Conservation (phyloP, 2,888 invertebrate species). For the Lepidocyrtinus sp. region DNA sequence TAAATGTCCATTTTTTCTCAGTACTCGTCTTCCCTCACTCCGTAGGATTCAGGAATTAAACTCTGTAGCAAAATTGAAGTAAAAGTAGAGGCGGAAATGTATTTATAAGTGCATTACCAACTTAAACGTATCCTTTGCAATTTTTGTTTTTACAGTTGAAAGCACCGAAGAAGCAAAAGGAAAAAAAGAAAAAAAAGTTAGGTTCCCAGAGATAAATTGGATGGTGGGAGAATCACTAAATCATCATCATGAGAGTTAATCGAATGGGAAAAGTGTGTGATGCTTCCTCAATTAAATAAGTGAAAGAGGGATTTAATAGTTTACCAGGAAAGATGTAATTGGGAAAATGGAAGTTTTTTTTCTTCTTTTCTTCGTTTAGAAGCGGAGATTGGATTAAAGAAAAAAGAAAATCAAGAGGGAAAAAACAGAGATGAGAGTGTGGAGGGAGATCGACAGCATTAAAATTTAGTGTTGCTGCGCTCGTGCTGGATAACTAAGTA, state of each 20-base stretch:
- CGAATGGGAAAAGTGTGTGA: conserved; percentile 53
- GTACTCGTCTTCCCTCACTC: too few relatives aligned
- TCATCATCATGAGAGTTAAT: conserved; percentile 43
- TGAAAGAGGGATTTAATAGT: conserved; percentile 60
- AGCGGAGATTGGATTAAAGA: conserved; percentile 52
- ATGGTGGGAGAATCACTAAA: conserved; percentile 1
- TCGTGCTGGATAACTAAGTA: not conserved
- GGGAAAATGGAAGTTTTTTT: conserved; percentile 54
- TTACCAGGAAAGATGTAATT: conserved; percentile 48
- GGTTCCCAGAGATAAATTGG: conserved; percentile 7
- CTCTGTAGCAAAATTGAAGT: too few relatives aligned
- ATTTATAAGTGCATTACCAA: too few relatives aligned
- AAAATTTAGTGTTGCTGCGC: not conserved
- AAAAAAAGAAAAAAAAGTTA: conserved; percentile 7
- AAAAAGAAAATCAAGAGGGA: conserved; percentile 34
- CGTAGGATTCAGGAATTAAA: too few relatives aligned
- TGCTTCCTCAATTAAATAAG: conserved; percentile 63
- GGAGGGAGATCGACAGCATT: conserved; percentile 12
- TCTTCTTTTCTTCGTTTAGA: conserved; percentile 50
- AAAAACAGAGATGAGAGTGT: conserved; percentile 36
- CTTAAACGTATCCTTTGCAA: too few relatives aligned
- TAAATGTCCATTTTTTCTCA: too few relatives aligned
- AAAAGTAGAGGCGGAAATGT: too few relatives aligned
- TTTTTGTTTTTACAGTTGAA: too few relatives aligned
- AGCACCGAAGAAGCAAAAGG: too few relatives aligned